Base-by-base conservation (phyloP, 92 coral and sea anemone genomes). In the Actinostola sp. region DNA sequence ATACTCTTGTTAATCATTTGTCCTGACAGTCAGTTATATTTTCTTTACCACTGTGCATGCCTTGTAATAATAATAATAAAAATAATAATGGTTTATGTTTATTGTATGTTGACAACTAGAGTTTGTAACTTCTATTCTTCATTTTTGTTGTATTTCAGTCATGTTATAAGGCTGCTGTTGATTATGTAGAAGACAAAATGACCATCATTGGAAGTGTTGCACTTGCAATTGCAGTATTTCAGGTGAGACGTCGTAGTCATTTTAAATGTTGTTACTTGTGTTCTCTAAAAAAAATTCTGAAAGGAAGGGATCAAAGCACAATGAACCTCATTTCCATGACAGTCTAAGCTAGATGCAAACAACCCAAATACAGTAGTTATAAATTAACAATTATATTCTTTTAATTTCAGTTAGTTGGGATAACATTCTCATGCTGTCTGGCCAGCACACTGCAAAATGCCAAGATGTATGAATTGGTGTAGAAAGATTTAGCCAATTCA, bases 401-500 rank as follows among this genome's bases (percentile, higher is more conserved):
- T 80, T 20, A 25, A 38, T 88, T 91, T 10, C 82, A 87, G 97
- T 73, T 90, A 56, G 45, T 86, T 79, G 97, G 97, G 21, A 78
- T 91, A 27, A 89, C 85, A 21, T 80, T 91, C 60, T 70, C 97
- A 64, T 91, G 97, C 66, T 91, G 97, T 60, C 79, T 91, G 48
- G 97, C 97, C 4, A 88, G 93, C 68, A 78, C 78, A 21, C 31
- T 91, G 54, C 96, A 93, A 67, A 89, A 88, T 67, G 63, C 86
- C 50, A 76, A 78, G 44, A 92, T 88, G 80, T 93, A 93, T 58
- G 98, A 93, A 71, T 88, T 93, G 52, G 97, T 93, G 29, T 93
- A 85, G 78, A 26, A 30, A 56, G 42, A n/a, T n/a, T 53, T 21
- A 20, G 3, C 54, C 54, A 14, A 14, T n/a, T n/a, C n/a, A n/a